Percentiles rank a stretch among this genome's conserved stretches.
These are phyloP conservation scores for Nyctibius grandis DNA, from an alignment of 2,797 vertebrate genomes.

Conservation along the genomic window DNA sequence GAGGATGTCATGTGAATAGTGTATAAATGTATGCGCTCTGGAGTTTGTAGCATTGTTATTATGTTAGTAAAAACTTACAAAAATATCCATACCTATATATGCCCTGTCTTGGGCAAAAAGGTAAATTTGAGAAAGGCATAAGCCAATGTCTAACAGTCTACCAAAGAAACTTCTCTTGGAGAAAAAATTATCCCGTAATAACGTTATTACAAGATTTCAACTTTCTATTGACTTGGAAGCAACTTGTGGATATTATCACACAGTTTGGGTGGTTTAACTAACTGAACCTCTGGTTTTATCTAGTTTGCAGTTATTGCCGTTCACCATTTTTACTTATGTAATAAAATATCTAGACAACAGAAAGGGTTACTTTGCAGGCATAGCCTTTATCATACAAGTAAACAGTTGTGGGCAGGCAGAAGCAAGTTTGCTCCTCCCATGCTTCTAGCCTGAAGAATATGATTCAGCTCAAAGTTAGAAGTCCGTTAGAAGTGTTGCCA, in stretches of 20 bases:
- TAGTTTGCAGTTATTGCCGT: neutral
- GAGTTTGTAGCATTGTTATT: neutral
- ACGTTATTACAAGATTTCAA: neutral
- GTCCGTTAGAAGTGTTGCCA: neutral
- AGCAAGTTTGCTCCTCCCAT: slow-evolving; percentile 59
- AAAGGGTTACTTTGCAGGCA: slow-evolving; percentile 12
- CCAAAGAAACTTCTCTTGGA: neutral
- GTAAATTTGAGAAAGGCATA: neutral
- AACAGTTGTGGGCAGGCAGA: slow-evolving; percentile 44
- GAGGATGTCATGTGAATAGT: neutral
- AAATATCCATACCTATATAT: neutral
- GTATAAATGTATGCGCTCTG: neutral
- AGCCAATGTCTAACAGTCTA: neutral
- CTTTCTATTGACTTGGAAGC: neutral
- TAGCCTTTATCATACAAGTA: neutral
- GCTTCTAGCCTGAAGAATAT: neutral
- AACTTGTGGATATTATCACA: neutral
- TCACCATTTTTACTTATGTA: neutral
- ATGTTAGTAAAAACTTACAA: neutral
- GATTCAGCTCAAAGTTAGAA: slow-evolving; percentile 26
- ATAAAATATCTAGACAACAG: neutral
- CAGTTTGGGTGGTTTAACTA: neutral
- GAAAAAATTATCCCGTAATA: neutral
- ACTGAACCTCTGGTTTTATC: neutral
- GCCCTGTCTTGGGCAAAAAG: neutral